phyloP scores from a whole-genome alignment of 2,797 vertebrate species.

The Chloroceryle inda region DNA sequence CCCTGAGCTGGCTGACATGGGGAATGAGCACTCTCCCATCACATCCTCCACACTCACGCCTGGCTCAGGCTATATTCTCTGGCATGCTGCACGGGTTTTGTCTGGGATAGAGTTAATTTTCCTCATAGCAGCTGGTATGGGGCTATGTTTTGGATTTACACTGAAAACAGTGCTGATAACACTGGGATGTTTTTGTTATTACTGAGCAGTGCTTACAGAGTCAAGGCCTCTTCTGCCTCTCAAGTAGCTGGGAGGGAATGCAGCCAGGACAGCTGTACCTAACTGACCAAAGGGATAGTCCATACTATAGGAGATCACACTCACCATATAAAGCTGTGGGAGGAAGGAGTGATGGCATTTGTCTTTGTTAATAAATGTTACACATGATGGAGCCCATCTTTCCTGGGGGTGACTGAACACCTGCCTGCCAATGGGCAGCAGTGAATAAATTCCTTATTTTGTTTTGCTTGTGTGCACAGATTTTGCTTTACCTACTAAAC shows the following conservation, averaged over 20 bases:
- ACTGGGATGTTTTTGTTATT: not conserved
- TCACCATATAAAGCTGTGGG: not conserved
- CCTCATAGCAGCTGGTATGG: not conserved
- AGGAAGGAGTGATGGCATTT: not conserved
- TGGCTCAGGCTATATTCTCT: not conserved
- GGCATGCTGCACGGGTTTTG: not conserved
- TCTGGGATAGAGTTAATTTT: not conserved
- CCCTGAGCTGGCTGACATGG: too few relatives aligned
- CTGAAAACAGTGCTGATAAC: not conserved
- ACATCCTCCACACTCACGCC: fast-evolving
- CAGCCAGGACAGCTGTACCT: not conserved
- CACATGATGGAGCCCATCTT: fast-evolving
- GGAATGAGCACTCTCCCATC: not conserved
- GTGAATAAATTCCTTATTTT: not conserved
- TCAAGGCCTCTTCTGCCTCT: not conserved
- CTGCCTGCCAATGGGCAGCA: not conserved
- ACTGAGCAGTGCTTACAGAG: not conserved
- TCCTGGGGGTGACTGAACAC: not conserved
- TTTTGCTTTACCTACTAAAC: not conserved
- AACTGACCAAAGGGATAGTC: not conserved
- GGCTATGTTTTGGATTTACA: not conserved
- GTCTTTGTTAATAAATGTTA: not conserved
- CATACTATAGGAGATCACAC: too few relatives aligned
- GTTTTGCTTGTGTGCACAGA: not conserved
- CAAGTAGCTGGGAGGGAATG: not conserved